A percentile compares a stretch with the other conserved stretches of the same genome.
Conservation (phyloP, 92 coral and sea anemone genomes). For the Epizoanthus stellaris region DNA sequence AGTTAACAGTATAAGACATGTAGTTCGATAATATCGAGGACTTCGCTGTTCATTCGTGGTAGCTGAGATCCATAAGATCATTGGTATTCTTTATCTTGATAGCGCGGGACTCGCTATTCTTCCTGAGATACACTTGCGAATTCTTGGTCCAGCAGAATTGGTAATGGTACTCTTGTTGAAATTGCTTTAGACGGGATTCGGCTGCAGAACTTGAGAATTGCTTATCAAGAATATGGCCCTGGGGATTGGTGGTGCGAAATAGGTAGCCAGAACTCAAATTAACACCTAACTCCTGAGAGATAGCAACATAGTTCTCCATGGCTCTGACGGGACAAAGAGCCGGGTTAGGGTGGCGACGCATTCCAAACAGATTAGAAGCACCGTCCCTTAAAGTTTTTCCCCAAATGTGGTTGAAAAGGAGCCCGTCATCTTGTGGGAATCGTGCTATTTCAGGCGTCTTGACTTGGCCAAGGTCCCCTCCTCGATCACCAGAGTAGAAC, state of each 20-base stretch:
- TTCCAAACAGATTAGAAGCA: slow-evolving; percentile 52
- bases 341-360: slow-evolving; percentile 64
- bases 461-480: slow-evolving; percentile 48
- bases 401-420: slow-evolving; percentile 63
- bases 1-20: no score
- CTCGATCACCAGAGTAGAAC: slow-evolving; percentile 63
- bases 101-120: no score
- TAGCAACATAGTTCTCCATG: slow-evolving; percentile 56
- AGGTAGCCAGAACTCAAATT: slow-evolving; percentile 46
- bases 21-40: no score
- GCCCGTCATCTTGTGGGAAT: slow-evolving; percentile 56
- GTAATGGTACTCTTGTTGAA: no score
- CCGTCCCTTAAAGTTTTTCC: slow-evolving; percentile 67
- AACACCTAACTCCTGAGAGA: slow-evolving; percentile 38
- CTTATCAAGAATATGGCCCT: slow-evolving; percentile 38
- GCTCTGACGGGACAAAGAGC: slow-evolving; percentile 62
- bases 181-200: slow-evolving; percentile 29
- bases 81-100: no score
- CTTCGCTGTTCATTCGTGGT: no score
- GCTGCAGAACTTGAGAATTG: slow-evolving; percentile 46
- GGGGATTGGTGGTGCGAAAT: slow-evolving; percentile 60
- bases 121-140: no score
- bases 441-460: slow-evolving; percentile 51
- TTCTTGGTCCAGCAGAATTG: no score
- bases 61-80: no score